Evolutionary conservation across 2,888 invertebrate species (phyloP).

Genomic region (Lacanobia wlatinum): DNA sequence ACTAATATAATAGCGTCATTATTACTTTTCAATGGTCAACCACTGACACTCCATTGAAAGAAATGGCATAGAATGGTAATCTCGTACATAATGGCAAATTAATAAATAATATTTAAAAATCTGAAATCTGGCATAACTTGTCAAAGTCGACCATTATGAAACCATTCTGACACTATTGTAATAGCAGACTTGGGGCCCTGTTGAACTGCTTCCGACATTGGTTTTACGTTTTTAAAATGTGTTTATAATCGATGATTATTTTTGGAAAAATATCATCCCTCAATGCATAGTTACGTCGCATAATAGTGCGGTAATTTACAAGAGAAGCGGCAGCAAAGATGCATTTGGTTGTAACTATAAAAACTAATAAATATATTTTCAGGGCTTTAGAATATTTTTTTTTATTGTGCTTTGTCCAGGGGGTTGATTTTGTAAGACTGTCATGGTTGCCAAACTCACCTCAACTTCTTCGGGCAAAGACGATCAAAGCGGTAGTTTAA

Average conservation of each 20-base stretch:
- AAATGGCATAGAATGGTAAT: too few species aligned
- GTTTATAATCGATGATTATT: neutral
- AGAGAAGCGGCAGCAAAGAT: neutral
- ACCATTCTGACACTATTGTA: too few species aligned
- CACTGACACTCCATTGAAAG: too few species aligned
- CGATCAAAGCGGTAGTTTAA: neutral
- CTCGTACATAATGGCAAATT: too few species aligned
- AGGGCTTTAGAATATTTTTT: too few species aligned
- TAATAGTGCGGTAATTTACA: neutral
- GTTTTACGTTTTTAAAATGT: conserved; percentile 28
- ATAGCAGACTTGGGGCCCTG: too few species aligned
- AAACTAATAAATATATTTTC: too few species aligned
- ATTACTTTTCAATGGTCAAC: too few species aligned
- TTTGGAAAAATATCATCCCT: neutral
- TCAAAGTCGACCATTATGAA: too few species aligned
- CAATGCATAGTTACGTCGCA: conserved; percentile 3
- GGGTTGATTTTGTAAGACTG: neutral
- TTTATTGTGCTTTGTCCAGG: neutral
- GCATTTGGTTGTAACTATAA: neutral
- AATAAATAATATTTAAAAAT: too few species aligned
- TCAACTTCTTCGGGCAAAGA: neutral
- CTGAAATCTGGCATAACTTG: too few species aligned
- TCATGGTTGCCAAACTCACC: neutral
- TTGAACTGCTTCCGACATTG: conserved; percentile 45
- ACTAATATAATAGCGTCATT: too few species aligned